A percentile compares a stretch with the other conserved stretches of the same genome.
These are phyloP conservation scores for Deilephila elpenor DNA, from an alignment of 2,888 invertebrate genomes.

Conservation along the genomic window DNA sequence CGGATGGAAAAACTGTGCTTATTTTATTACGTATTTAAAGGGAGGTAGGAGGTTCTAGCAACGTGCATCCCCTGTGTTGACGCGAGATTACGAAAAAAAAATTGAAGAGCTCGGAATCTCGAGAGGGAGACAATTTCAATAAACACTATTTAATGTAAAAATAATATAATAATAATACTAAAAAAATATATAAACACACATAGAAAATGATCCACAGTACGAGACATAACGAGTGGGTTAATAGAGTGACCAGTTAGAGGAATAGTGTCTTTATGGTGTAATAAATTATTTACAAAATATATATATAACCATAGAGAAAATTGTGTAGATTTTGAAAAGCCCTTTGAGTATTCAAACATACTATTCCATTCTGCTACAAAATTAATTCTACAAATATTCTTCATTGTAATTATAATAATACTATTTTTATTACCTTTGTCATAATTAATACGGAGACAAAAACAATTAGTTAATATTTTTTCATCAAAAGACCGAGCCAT, in stretches of 20 bases:
- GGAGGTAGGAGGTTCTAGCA: constrained; percentile 79
- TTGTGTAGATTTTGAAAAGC: constrained; percentile 17
- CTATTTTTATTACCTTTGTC: background rate
- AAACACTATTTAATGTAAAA: constrained; percentile 48
- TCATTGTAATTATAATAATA: background rate
- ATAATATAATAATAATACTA: constrained; percentile 52
- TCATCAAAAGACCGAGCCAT: constrained; percentile 24
- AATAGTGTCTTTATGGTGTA: constrained; percentile 68
- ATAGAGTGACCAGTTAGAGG: constrained; percentile 70
- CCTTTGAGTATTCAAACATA: background rate
- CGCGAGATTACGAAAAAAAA: constrained; percentile 72
- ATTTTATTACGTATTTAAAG: constrained; percentile 59
- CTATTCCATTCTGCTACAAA: background rate
- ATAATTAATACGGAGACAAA: constrained; percentile 1
- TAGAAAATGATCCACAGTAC: constrained; percentile 61
- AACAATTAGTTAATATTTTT: background rate
- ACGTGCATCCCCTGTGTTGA: constrained; percentile 84
- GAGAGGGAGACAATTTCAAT: constrained; percentile 81
- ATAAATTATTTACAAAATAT: constrained; percentile 64
- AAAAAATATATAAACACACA: constrained; percentile 64
- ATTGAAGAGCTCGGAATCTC: constrained; percentile 76
- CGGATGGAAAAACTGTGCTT: constrained; percentile 43
- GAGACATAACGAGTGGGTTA: constrained; percentile 76
- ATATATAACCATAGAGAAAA: constrained; percentile 29
- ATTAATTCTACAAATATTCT: background rate